These are phyloP conservation scores for Cyclophora punctaria DNA, from an alignment of 2,888 invertebrate genomes.

Conservation along the genomic window DNA sequence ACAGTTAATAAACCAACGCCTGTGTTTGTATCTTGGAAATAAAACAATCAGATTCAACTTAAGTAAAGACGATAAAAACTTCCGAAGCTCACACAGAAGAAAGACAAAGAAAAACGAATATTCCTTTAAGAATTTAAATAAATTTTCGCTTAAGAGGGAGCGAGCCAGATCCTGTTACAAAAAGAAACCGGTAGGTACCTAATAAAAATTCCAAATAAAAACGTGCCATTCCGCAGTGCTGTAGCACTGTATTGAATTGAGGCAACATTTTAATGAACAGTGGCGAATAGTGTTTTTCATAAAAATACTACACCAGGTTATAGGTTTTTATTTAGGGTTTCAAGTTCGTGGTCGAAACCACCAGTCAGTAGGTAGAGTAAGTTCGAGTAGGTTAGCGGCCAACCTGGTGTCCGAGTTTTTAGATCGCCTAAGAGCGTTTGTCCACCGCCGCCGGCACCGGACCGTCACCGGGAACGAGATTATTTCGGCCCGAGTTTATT, in stretches of 20 bases:
- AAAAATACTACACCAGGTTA: too few species aligned
- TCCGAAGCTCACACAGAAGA: slow-evolving; percentile 37
- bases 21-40: neutral
- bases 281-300: neutral
- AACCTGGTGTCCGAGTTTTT: too few species aligned
- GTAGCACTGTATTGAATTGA: slow-evolving; percentile 51
- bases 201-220: slow-evolving; percentile 60
- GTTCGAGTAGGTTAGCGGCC: too few species aligned
- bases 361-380: too few species aligned
- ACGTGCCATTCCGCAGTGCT: slow-evolving; percentile 32
- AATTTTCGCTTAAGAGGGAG: slow-evolving; percentile 53
- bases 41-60: slow-evolving; percentile 9
- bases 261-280: slow-evolving; percentile 13
- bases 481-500: too few species aligned
- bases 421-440: too few species aligned
- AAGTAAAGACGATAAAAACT: slow-evolving; percentile 47
- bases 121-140: slow-evolving; percentile 68
- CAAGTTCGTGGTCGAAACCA: too few species aligned
- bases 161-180: slow-evolving; percentile 52
- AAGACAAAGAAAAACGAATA: slow-evolving; percentile 48
- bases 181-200: slow-evolving; percentile 52
- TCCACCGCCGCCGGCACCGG: too few species aligned
- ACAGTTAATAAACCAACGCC: neutral
- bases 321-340: too few species aligned
- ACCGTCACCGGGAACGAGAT: too few species aligned